Evolutionary conservation across 2,888 invertebrate species (phyloP).

Genomic region (Crematogaster levior): DNA sequence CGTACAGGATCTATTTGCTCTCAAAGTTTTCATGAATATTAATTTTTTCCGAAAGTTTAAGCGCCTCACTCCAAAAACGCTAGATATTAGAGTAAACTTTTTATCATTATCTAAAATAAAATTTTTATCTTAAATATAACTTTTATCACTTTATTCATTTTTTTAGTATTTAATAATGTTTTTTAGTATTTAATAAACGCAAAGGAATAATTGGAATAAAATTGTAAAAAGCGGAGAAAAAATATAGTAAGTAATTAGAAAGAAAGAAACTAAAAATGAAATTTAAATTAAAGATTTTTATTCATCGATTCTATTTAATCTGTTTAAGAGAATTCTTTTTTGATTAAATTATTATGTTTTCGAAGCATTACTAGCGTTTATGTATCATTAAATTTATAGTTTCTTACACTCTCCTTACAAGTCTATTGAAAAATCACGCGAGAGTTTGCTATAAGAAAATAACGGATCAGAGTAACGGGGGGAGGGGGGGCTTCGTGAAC

Average conservation of each 20-base stretch:
- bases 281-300: background rate
- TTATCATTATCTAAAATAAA: background rate
- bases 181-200: background rate
- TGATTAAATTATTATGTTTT: background rate
- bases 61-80: background rate
- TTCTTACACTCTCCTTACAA: background rate
- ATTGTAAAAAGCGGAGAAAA: background rate
- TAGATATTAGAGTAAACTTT: background rate
- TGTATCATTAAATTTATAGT: background rate
- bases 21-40: background rate
- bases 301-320: background rate
- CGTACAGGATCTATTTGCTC: background rate
- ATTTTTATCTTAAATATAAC: background rate
- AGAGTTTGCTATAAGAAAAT: constrained; percentile 12
- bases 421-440: background rate
- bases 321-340: background rate
- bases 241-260: background rate
- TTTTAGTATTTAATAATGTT: too few species aligned
- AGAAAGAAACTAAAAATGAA: background rate
- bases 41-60: background rate
- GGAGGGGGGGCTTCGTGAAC: constrained; percentile 18
- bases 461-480: background rate
- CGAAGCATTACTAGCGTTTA: background rate
- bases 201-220: background rate
- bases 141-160: background rate